Evolutionary conservation across 2,113 vertebrate genomes (phyloP).

Genomic region (Pseudorasbora parva): DNA sequence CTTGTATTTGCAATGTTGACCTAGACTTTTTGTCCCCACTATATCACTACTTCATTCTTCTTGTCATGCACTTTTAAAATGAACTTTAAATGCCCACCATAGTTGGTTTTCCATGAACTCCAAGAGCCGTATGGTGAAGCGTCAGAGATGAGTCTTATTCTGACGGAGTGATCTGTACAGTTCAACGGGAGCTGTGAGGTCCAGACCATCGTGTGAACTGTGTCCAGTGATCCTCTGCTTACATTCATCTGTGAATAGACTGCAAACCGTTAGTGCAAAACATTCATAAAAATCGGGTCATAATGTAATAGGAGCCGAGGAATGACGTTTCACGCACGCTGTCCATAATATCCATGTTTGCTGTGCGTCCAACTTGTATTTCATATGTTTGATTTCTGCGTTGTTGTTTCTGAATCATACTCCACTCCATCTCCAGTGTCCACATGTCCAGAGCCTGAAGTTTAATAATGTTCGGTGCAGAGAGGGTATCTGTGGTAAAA

Average conservation of each 20-base stretch:
- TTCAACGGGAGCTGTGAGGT: conserved; percentile 67
- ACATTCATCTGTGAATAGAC: conserved; percentile 55
- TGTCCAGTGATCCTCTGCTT: conserved; percentile 20
- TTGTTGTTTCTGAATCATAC: background rate
- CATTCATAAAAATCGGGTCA: background rate
- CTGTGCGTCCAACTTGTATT: conserved; percentile 64
- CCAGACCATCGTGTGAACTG: conserved; percentile 62
- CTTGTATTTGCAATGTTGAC: no score
- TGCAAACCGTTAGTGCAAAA: background rate
- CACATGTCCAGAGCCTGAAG: conserved; percentile 15
- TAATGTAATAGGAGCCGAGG: background rate
- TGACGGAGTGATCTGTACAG: conserved; percentile 69
- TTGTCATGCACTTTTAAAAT: background rate
- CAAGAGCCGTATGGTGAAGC: conserved; percentile 54
- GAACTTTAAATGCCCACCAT: conserved; percentile 55
- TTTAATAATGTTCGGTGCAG: background rate
- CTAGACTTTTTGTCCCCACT: background rate
- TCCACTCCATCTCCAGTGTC: conserved; percentile 35
- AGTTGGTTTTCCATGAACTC: conserved; percentile 65
- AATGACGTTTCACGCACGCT: conserved; percentile 12
- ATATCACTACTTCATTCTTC: no score
- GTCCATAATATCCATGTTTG: conserved; percentile 36
- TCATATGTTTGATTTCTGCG: conserved; percentile 42
- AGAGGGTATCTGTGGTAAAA: background rate
- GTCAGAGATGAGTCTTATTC: conserved; percentile 61